A percentile compares a stretch with the other conserved stretches of the same genome.
Conservation (phyloP, 2,113 vertebrate species). For the Ceuthmochares aereus region DNA sequence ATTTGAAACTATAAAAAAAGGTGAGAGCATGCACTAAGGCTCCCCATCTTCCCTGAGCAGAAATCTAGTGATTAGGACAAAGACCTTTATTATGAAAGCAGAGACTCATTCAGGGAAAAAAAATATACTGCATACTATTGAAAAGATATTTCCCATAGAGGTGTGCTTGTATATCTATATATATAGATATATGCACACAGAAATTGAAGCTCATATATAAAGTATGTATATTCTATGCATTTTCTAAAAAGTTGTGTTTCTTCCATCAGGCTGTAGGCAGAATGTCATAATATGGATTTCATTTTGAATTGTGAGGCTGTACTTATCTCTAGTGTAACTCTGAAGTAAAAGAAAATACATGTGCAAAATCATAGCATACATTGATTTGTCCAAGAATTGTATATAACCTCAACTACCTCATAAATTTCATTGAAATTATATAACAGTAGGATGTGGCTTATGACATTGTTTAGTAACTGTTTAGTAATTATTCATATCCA, state of each 20-base stretch:
- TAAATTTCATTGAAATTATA: not conserved
- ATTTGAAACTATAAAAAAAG: conserved; percentile 59
- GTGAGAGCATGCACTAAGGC: conserved; percentile 26
- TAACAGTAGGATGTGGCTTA: not conserved
- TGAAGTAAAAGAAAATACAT: not conserved
- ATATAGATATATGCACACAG: not conserved
- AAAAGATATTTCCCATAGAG: not conserved
- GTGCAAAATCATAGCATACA: not conserved
- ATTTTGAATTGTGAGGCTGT: not conserved
- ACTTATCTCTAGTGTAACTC: not conserved
- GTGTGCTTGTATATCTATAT: not conserved
- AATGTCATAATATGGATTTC: conserved; percentile 5
- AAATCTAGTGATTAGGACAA: not conserved
- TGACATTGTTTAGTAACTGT: not conserved
- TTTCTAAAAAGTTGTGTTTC: not conserved
- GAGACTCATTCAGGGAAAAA: not conserved
- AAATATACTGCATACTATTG: not conserved
- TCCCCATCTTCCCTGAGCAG: not conserved
- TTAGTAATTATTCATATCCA: not conserved
- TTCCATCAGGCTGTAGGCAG: not conserved
- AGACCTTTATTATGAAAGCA: conserved; percentile 28
- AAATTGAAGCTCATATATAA: not conserved
- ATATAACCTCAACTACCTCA: not conserved
- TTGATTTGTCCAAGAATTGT: not conserved
- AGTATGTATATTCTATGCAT: not conserved